Base-by-base conservation (phyloP, 2,113 vertebrate species). In the Saccopteryx bilineata region DNA sequence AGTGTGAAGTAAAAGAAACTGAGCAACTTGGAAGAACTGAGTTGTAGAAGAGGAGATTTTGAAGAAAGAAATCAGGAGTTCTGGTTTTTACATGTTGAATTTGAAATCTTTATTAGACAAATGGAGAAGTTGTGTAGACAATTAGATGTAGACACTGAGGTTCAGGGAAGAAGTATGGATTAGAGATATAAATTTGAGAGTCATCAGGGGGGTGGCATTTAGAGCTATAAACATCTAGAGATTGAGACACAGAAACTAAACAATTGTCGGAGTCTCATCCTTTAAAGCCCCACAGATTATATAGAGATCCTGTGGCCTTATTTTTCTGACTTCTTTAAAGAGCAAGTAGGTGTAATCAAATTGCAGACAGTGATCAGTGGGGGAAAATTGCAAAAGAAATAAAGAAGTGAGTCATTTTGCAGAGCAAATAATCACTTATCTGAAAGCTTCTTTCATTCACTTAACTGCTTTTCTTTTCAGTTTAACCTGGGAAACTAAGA, bases 61-160 rank as follows among this genome's bases (percentile, higher is more conserved):
- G 54, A 96, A 91, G 14, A 31, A 1, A 48, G 31, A 93, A 90
- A 26, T 81, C 19, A 72, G 56, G 18, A 86, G 28, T 86, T 93
- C 81, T 60, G 31, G 33, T 75, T 89, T 93, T 95, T 65, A 21
- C 1, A 0, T 74, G 46, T 87, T 83, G 52, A 83, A 17, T 69
- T 74, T 69, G 71, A 94, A 68, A 68, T 83, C 39, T 50, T 91
- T 61, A 11, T 91, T 84, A 91, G 78, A 88, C 21, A 88, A 75
- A 48, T 76, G 18, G 72, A 65, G 17, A 52, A 19, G 48, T 69
- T 75, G 23, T 54, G 19, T 82, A 72, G 81, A 78, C 17, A 79
- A 50, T 88, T 93, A 71, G 81, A 54, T 90, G 65, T 61, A 58
- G 72, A 68, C 71, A 13, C 58, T 63, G 46, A 93, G 52, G 26